Base-by-base conservation (phyloP, 2,797 vertebrate genomes). In the Neoniphon sammara region DNA sequence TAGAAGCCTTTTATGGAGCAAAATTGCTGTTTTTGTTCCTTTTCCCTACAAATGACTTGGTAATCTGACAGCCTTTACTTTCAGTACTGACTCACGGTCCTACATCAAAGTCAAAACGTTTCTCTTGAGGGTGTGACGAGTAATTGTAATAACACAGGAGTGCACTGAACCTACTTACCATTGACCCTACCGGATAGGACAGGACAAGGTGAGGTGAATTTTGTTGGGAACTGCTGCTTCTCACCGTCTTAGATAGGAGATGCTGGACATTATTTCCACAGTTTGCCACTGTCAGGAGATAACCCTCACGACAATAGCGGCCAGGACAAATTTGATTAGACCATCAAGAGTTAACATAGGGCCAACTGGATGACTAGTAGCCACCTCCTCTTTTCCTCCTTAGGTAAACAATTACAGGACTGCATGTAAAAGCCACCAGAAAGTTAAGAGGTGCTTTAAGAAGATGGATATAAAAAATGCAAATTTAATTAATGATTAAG, bases 91-190 rank as follows among this genome's bases (percentile, higher is more conserved):
- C 84, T 88, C 75, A 77, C 65, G 69, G 83, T 77, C 81, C 86
- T 77, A 70, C 73, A 85, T 80, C 82, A 83, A 90, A 81, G 73
- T 75, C 50, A 81, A 27, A 21, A 74, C 63, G 25, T 27, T 9
- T 72, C 17, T 71, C 47, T 73, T 83, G n/a, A 66, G 25, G 67
- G 34, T 57, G 34, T 49, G 57, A 81, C 63, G 56, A 81, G 56
- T 21, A 83, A 69, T 55, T 70, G 54, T 62, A 34, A 34, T 34
- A 83, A 88, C 66, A 82, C 56, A 77, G 20, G 70, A 79, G 71
- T 62, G 39, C 78, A 74, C 73, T 81, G 85, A 80, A 84, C 83
- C 81, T 90, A 92, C 91, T 90, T 92, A 92, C 88, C 85, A 84
- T 88, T 66, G 76, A 58, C 79, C 79, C 83, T 77, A 84, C 75